These are phyloP conservation scores for Kradibia gibbosae DNA, from an alignment of 1,140 invertebrate species.

Conservation along the genomic window DNA sequence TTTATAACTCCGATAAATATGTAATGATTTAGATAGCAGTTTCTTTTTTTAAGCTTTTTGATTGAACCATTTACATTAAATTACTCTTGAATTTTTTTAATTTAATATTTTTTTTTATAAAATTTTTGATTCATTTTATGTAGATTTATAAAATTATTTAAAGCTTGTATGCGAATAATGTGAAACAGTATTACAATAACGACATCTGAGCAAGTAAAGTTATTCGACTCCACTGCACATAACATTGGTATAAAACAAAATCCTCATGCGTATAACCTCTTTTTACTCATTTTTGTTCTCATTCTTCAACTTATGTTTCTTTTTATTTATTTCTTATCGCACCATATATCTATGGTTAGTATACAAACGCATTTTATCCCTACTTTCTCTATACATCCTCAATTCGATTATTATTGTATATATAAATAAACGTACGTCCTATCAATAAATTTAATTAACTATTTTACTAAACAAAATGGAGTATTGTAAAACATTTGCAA, in stretches of 20 bases:
- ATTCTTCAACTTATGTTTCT: neutral
- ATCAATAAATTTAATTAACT: neutral
- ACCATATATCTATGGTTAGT: neutral
- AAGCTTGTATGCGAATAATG: neutral
- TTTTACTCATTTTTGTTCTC: slow-evolving; percentile 13
- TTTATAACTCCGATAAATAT: too few species aligned
- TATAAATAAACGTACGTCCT: neutral
- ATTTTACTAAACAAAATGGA: slow-evolving; percentile 5
- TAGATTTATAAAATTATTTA: neutral
- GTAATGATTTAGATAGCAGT: too few species aligned
- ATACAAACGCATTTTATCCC: neutral
- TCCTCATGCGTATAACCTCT: neutral
- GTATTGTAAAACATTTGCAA: too few species aligned
- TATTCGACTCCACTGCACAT: neutral
- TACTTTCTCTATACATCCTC: neutral
- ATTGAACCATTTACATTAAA: too few species aligned
- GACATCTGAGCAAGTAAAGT: neutral
- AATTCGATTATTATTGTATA: neutral
- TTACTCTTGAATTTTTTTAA: too few species aligned
- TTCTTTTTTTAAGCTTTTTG: too few species aligned
- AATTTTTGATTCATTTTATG: neutral
- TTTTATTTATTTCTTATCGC: slow-evolving; percentile 23
- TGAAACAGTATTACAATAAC: neutral
- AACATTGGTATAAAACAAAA: neutral
- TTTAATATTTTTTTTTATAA: too few species aligned